Evolutionary conservation across 2,888 invertebrate genomes (phyloP).

Genomic region (Orchestes rusci): DNA sequence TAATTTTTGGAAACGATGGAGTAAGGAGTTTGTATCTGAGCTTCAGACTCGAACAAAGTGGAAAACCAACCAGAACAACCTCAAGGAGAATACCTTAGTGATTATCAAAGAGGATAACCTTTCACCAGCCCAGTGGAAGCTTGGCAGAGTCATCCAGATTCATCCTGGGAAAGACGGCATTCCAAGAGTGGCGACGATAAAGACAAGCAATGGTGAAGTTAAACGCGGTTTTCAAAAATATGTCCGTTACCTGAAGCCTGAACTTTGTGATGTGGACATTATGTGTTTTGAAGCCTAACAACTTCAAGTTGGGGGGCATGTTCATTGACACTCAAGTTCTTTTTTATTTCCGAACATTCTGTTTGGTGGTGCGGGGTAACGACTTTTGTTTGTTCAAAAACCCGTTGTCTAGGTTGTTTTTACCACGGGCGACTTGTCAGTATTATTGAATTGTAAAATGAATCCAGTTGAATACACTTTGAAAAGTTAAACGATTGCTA

Average conservation of each 20-base stretch:
- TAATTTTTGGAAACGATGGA: conserved; percentile 10
- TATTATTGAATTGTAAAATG: no score
- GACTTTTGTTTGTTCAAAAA: no score
- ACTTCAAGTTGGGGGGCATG: conserved; percentile 3
- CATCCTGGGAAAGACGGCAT: conserved; percentile 10
- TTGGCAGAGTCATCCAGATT: conserved; percentile 5
- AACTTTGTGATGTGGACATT: background rate
- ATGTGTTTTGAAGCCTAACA: background rate
- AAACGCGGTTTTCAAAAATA: conserved; percentile 9
- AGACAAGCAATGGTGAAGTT: conserved; percentile 1
- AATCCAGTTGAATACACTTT: no score
- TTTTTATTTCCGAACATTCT: no score
- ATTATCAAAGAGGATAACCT: conserved; percentile 9
- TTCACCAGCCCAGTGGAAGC: conserved; percentile 4
- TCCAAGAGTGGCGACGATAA: conserved; percentile 8
- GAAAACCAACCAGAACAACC: conserved; percentile 9
- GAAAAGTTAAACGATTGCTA: no score
- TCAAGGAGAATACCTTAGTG: conserved; percentile 2
- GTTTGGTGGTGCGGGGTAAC: no score
- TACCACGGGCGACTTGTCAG: no score
- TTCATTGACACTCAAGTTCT: background rate
- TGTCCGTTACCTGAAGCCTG: conserved; percentile 4
- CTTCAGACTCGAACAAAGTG: conserved; percentile 4
- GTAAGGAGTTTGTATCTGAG: conserved; percentile 9
- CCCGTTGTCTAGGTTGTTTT: no score